These are phyloP conservation scores for Beroe forskalii DNA, from an alignment of 37 sponge, comb jelly and placozoan genomes.

Conservation along the genomic window DNA sequence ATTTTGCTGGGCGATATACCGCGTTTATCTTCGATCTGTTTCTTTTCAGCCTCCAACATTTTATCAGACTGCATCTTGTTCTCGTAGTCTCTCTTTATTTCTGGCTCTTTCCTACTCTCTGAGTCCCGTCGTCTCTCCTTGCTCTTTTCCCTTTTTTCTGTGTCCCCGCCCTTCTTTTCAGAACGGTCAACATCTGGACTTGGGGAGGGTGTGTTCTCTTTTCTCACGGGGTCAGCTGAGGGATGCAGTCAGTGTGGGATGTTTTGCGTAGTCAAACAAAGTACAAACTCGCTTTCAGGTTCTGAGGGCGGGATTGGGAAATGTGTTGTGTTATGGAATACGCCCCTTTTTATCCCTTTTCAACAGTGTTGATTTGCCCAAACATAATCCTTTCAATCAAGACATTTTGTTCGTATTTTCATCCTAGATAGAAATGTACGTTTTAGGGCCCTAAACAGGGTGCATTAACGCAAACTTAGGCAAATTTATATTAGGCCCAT, in stretches of 20 bases:
- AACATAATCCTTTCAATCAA: too few relatives aligned
- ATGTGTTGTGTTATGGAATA: too few relatives aligned
- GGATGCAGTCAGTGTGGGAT: too few relatives aligned
- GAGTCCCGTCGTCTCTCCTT: neutral
- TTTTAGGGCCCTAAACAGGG: too few relatives aligned
- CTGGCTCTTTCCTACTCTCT: neutral
- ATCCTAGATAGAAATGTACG: too few relatives aligned
- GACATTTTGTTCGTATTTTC: too few relatives aligned
- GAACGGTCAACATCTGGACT: slow-evolving; percentile 71
- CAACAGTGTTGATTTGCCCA: too few relatives aligned
- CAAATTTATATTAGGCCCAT: too few relatives aligned
- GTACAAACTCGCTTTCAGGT: too few relatives aligned
- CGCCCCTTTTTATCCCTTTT: too few relatives aligned
- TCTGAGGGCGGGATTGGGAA: too few relatives aligned
- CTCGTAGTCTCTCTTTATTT: neutral
- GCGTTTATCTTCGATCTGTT: neutral
- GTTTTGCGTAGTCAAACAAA: neutral
- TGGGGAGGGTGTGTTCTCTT: neutral
- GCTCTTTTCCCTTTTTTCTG: neutral
- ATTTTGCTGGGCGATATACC: slow-evolving; percentile 2
- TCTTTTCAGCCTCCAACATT: neutral
- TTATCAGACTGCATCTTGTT: neutral
- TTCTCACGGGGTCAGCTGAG: neutral
- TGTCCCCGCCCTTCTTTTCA: neutral
- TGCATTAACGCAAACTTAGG: too few relatives aligned